Conservation (phyloP, 2,797 vertebrate genomes). For the Pyrocephalus nanus region DNA sequence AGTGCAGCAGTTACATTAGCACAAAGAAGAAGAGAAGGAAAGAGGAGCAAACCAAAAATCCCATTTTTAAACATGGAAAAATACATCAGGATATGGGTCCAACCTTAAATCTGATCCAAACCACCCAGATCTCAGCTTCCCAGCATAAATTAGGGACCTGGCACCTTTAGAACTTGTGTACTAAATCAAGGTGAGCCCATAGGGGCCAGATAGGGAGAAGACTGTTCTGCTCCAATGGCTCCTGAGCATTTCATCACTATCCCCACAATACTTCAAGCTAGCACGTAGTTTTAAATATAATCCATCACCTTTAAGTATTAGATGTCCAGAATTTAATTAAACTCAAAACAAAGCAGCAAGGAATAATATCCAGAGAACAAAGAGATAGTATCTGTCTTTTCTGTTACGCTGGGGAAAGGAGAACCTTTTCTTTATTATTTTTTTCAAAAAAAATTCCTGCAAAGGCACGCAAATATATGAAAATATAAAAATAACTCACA, state of each 20-base stretch:
- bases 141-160: not conserved
- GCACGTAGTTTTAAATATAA: not conserved
- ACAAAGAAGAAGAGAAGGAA: not conserved
- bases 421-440: not conserved
- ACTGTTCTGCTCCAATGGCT: not conserved
- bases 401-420: not conserved
- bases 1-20: not conserved
- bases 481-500: not conserved
- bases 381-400: not conserved
- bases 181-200: not conserved
- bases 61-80: not conserved
- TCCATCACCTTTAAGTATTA: slow-evolving; percentile 1
- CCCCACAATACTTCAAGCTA: not conserved
- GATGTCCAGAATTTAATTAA: slow-evolving; percentile 38
- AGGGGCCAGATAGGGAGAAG: not conserved
- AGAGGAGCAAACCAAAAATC: not conserved
- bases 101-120: not conserved
- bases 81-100: not conserved
- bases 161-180: not conserved
- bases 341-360: slow-evolving; percentile 1
- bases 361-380: slow-evolving; percentile 3
- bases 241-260: not conserved
- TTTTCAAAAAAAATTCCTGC: not conserved
- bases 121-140: not conserved
- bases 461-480: not conserved